phyloP scores from a whole-genome alignment of 2,113 vertebrate species.

The Pedetes capensis region DNA sequence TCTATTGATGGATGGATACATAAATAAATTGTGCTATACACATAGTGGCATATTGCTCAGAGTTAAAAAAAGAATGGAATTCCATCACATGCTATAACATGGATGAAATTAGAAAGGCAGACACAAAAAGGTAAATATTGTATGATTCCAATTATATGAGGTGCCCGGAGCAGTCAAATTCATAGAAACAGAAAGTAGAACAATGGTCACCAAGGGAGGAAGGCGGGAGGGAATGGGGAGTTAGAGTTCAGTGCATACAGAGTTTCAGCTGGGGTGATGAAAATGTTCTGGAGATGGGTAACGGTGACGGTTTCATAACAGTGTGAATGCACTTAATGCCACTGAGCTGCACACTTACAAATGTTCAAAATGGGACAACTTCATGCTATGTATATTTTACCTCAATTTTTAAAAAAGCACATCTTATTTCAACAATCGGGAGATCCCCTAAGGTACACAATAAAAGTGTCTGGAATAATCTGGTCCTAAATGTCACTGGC shows the following conservation, averaged over 20 bases:
- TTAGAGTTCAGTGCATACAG: not conserved
- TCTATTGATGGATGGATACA: not conserved
- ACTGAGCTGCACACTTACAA: not conserved
- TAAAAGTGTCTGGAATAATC: not conserved
- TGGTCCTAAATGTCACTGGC: not conserved
- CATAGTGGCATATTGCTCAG: not conserved
- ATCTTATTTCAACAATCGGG: not conserved
- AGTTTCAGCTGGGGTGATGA: not conserved
- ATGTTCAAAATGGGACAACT: not conserved
- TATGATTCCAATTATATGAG: not conserved
- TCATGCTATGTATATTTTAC: not conserved
- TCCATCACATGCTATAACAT: not conserved
- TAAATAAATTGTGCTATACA: not conserved
- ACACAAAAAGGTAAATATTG: not conserved
- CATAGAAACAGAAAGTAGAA: not conserved
- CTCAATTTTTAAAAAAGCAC: not conserved
- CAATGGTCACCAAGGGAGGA: fast-evolving
- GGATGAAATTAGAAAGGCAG: not conserved
- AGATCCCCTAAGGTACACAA: not conserved
- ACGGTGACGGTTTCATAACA: not conserved
- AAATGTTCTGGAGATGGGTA: not conserved
- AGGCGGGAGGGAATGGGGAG: not conserved
- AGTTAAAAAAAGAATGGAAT: not conserved
- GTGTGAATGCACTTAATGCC: not conserved
- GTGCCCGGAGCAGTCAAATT: not conserved